Conservation (phyloP, 1,140 invertebrate species). For the Drosophila navojoa region DNA sequence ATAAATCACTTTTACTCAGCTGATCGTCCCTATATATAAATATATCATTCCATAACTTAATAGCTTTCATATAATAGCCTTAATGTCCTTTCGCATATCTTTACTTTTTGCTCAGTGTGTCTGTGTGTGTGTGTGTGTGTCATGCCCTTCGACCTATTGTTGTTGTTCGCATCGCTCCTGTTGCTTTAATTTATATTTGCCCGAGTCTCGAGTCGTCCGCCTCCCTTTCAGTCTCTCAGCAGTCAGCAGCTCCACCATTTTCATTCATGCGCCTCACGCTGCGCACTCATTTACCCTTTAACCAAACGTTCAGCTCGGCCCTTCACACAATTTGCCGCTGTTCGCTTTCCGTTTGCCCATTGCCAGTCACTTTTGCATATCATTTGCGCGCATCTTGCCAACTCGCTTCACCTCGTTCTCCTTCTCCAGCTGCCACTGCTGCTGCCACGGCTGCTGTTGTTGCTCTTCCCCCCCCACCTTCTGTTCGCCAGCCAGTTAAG, state of each 20-base stretch:
- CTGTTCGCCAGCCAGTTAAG: conserved; percentile 48
- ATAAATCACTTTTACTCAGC: not conserved
- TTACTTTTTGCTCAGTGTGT: conserved; percentile 49
- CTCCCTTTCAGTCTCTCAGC: not conserved
- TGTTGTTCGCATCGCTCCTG: conserved; percentile 50
- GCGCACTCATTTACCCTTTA: conserved; percentile 79
- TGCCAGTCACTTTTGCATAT: conserved; percentile 64
- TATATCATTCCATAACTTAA: not conserved
- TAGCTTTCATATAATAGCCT: conserved; percentile 16
- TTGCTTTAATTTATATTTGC: conserved; percentile 74
- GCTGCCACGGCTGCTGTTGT: not conserved
- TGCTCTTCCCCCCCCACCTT: not conserved
- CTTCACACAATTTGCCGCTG: conserved; percentile 23
- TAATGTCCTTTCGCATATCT: conserved; percentile 8
- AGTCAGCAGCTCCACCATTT: conserved; percentile 3
- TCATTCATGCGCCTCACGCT: conserved; percentile 76
- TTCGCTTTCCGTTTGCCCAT: conserved; percentile 6
- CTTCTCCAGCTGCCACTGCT: too few species aligned
- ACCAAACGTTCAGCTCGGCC: conserved; percentile 66
- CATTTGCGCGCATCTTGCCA: conserved; percentile 76
- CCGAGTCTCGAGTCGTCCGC: conserved; percentile 11
- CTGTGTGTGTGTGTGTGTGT: not conserved
- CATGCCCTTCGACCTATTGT: conserved; percentile 25
- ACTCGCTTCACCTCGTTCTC: not conserved
- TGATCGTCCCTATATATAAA: not conserved